These are phyloP conservation scores for Heliopora coerulea DNA, from an alignment of 92 coral and sea anemone genomes.

Conservation along the genomic window DNA sequence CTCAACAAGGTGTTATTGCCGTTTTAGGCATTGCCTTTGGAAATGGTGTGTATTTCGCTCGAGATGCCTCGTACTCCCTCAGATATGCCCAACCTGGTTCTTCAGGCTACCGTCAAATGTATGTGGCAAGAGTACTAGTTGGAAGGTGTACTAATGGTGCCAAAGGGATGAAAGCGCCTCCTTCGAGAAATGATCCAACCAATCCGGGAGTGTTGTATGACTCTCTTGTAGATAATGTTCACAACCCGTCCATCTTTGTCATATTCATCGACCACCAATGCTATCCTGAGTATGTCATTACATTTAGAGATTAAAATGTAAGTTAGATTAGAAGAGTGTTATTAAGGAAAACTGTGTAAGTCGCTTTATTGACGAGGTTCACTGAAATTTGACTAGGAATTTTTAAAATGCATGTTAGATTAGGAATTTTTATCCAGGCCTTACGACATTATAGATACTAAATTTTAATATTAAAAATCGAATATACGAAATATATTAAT, in stretches of 20 bases:
- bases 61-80: conserved; percentile 32
- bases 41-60: conserved; percentile 35
- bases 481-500: too few species aligned
- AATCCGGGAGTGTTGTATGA: conserved; percentile 60
- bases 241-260: conserved; percentile 51
- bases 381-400: too few species aligned
- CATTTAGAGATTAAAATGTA: conserved; percentile 38
- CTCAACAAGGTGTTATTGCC: too few species aligned
- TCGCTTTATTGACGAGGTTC: too few species aligned
- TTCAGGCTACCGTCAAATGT: conserved; percentile 38
- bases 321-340: too few species aligned
- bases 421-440: too few species aligned
- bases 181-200: conserved; percentile 43
- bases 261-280: conserved; percentile 63
- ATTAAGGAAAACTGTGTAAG: too few species aligned
- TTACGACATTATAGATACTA: too few species aligned
- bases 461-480: too few species aligned
- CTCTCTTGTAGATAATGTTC: conserved; percentile 58
- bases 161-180: conserved; percentile 62
- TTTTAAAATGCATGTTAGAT: too few species aligned
- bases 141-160: conserved; percentile 59
- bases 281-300: conserved; percentile 74
- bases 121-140: conserved; percentile 69
- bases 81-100: not conserved
- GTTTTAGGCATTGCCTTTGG: not conserved